Percentiles rank a stretch among this genome's conserved stretches.
Conservation (phyloP, 2,797 vertebrate genomes). For the Mormyrops attenuatus region DNA sequence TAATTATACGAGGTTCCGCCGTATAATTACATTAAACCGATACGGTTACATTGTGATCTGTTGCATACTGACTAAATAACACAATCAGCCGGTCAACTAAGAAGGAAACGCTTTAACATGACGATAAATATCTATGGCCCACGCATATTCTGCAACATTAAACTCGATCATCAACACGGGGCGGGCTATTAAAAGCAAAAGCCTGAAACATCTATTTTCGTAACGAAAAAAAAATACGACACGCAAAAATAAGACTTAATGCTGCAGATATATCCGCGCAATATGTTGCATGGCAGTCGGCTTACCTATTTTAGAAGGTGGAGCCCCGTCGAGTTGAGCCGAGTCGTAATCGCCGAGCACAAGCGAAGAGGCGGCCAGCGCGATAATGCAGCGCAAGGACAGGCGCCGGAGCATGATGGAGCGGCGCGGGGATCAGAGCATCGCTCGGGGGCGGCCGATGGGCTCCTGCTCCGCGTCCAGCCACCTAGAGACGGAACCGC, state of each 20-base stretch:
- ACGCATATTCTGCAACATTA: neutral
- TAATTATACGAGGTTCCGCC: neutral
- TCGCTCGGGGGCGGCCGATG: neutral
- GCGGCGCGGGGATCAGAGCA: neutral
- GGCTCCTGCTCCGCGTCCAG: constrained; percentile 30
- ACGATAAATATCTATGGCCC: neutral
- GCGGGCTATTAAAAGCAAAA: neutral
- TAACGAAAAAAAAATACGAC: neutral
- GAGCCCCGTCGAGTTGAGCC: constrained; percentile 56
- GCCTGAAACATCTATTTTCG: neutral
- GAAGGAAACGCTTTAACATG: neutral
- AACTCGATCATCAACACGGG: neutral
- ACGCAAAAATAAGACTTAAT: neutral
- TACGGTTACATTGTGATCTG: neutral
- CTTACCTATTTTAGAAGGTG: constrained; percentile 65
- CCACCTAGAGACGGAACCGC: constrained; percentile 49
- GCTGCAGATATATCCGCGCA: neutral
- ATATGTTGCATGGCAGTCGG: neutral
- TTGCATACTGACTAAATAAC: neutral
- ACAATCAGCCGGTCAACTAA: neutral
- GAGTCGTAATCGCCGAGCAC: constrained; percentile 44
- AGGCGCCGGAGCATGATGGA: constrained; percentile 38
- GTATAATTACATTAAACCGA: neutral
- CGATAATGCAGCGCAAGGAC: constrained; percentile 32
- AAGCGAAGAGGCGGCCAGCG: constrained; percentile 30